These are phyloP conservation scores for Stichopus chloronotus DNA, from an alignment of 35 echinoderm and acorn worm species.

Conservation along the genomic window DNA sequence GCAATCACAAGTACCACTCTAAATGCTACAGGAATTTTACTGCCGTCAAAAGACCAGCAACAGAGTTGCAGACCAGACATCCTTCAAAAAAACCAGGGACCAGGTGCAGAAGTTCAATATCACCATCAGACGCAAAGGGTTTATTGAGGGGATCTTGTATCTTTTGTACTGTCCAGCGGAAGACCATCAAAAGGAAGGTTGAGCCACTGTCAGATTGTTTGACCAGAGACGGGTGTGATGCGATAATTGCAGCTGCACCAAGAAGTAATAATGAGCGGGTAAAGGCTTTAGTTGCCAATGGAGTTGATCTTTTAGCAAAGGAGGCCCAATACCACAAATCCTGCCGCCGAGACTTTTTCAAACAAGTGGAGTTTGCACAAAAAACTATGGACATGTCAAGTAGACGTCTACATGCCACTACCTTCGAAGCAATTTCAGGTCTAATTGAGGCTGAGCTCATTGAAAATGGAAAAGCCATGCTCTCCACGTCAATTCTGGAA, in stretches of 20 bases:
- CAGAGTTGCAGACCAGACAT: background rate
- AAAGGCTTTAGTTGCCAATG: constrained; percentile 46
- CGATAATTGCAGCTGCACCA: constrained; percentile 61
- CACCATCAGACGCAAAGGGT: constrained; percentile 37
- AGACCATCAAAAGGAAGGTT: constrained; percentile 54
- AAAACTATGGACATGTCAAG: constrained; percentile 49
- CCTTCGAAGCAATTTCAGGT: constrained; percentile 57
- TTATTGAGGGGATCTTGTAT: constrained; percentile 59
- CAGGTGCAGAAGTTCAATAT: background rate
- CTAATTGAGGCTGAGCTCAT: constrained; percentile 57
- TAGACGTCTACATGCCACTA: constrained; percentile 60
- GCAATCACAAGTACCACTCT: constrained; percentile 45
- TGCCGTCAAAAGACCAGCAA: constrained; percentile 46
- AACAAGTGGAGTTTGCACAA: constrained; percentile 27
- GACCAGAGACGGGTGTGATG: constrained; percentile 60
- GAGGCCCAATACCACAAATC: constrained; percentile 80
- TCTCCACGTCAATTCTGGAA: constrained; percentile 67
- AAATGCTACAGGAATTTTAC: constrained; percentile 45
- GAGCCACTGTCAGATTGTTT: constrained; percentile 72
- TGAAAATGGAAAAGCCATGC: constrained; percentile 65
- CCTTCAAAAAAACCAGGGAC: constrained; percentile 39
- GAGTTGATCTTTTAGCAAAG: constrained; percentile 78
- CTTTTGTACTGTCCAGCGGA: constrained; percentile 43
- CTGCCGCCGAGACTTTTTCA: constrained; percentile 58
- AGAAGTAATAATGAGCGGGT: constrained; percentile 59